Evolutionary conservation across 1,140 invertebrate genomes (phyloP).

Genomic region (Drepana arcuata): DNA sequence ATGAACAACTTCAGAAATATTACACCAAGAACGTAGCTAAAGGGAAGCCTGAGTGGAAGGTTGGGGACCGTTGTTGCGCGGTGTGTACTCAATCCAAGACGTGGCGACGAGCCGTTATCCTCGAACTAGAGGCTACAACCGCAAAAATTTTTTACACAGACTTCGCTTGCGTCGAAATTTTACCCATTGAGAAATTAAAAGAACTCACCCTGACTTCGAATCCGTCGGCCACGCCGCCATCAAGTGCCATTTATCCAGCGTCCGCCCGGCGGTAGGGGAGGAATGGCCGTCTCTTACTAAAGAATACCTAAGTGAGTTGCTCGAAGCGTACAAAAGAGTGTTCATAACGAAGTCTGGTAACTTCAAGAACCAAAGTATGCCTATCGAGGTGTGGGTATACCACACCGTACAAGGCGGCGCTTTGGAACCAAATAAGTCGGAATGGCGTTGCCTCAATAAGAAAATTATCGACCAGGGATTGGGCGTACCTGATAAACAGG

Average conservation of each 20-base stretch:
- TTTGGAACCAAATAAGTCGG: conserved; percentile 60
- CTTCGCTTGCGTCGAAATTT: conserved; percentile 60
- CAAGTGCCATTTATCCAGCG: conserved; percentile 72
- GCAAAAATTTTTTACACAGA: conserved; percentile 71
- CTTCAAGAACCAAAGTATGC: conserved; percentile 63
- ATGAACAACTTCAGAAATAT: conserved; percentile 62
- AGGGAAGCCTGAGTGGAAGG: conserved; percentile 42
- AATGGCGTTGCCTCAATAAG: conserved; percentile 72
- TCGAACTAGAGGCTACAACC: conserved; percentile 44
- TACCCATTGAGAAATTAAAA: conserved; percentile 48
- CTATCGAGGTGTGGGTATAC: conserved; percentile 73
- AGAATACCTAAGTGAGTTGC: conserved; percentile 67
- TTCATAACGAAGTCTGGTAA: conserved; percentile 60
- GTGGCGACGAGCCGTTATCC: conserved; percentile 70
- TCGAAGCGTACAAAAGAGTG: conserved; percentile 54
- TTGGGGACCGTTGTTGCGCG: conserved; percentile 62
- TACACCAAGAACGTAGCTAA: conserved; percentile 42
- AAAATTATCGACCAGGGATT: conserved; percentile 70
- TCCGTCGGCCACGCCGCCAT: conserved; percentile 59
- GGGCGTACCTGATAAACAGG: conserved; percentile 65
- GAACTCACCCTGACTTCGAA: conserved; percentile 53
- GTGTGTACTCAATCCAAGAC: conserved; percentile 56
- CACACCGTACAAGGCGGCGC: conserved; percentile 53
- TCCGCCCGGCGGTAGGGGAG: conserved; percentile 68
- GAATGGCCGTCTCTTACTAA: conserved; percentile 71